phyloP scores from a whole-genome alignment of 2,888 invertebrate species.

The Cosmia pyralina region DNA sequence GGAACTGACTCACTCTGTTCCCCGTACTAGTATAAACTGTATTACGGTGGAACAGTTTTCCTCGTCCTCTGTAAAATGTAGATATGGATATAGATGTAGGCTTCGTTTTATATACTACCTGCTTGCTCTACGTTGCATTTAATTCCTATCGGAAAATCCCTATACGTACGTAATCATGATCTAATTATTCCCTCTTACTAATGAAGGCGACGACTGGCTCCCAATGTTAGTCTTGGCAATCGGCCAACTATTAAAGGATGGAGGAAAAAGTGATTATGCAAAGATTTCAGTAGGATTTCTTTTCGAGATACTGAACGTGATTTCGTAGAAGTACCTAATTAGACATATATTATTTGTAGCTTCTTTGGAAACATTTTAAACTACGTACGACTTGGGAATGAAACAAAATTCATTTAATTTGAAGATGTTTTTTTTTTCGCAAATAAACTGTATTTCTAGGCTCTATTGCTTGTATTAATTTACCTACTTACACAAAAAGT shows the following conservation, averaged over 20 bases:
- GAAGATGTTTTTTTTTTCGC: not conserved
- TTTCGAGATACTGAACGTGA: constrained; percentile 1
- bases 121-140: not conserved
- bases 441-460: not conserved
- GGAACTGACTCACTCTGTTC: no score
- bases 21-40: no score
- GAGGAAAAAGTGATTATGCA: constrained; percentile 10
- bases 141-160: constrained; percentile 11
- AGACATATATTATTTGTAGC: not conserved
- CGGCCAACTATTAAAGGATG: constrained; percentile 13
- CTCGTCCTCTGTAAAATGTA: no score
- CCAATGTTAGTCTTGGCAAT: constrained; percentile 30
- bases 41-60: no score
- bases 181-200: constrained; percentile 29
- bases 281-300: not conserved
- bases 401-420: not conserved
- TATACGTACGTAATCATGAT: constrained; percentile 5
- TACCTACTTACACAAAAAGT: not conserved
- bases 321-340: not conserved
- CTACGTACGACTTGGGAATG: not conserved
- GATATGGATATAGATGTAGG: no score
- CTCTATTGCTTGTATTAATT: not conserved
- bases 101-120: no score
- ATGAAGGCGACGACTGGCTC: constrained; percentile 27
- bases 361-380: no score